Base-by-base conservation (phyloP, 2,888 invertebrate species). In the Didymodactylos carnosus region DNA sequence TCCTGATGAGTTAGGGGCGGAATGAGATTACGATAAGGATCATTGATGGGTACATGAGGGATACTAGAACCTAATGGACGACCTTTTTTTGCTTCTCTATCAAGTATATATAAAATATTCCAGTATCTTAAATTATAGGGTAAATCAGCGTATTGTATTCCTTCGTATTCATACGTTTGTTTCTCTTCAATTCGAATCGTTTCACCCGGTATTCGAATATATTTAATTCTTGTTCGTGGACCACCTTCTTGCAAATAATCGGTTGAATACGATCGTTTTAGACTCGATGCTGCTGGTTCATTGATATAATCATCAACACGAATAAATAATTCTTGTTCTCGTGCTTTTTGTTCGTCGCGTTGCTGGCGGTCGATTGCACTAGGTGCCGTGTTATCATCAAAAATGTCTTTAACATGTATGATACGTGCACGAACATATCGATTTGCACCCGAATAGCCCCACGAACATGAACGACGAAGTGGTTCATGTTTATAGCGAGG, bases 221-320 rank as follows among this genome's bases (percentile, higher is more conserved):
- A 72, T 14, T 69, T 39, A 49, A 75, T 69, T 27, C 75, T 39
- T 27, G 35, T 39, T 19, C 51, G 71, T 41, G 75, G 72, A 7
- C 72, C 75, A 70, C 40, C 51, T 23, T 69, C 53, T 29, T 73
- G 69, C 41, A 75, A 39, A 46, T 75, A 75, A 27, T 72, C 72
- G 14, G 46, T 71, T 16, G 75, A 75, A 40, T 75, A 75, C 13
- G 72, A 72, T 7, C 75, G 62, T 69, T 69, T 43, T 19, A 75
- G 35, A 10, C 69, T 40, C 5, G 51, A 51, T 19, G 71, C 71
- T 8, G 71, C 72, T 40, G 71, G 10, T 72, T 75, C 39, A 46
- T 75, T 75, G 19, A 75, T 69, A 69, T 39, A 72, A 69, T 75
- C 75, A 43, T 75, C 75, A 39, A 75, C 39, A 40, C 75, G 75